phyloP scores from a whole-genome alignment of 2,888 invertebrate genomes.

The Branchinecta sandiegonensis region DNA sequence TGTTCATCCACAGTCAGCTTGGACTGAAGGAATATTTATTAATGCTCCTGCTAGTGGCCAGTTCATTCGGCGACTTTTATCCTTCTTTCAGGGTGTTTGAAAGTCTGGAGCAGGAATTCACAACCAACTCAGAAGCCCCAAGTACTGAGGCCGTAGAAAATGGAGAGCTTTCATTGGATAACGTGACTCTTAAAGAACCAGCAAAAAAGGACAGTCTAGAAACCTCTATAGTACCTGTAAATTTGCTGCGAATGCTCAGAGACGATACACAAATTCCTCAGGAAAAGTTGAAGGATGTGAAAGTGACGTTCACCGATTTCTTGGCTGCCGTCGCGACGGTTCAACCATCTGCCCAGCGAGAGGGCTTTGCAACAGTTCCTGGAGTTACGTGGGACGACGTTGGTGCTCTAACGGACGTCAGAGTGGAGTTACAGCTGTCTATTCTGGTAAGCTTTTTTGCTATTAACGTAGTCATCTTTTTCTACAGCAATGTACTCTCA shows the following conservation, averaged over 20 bases:
- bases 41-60: too few species aligned
- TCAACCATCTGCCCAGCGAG: slow-evolving; percentile 84
- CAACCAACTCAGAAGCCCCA: not conserved
- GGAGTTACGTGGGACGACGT: slow-evolving; percentile 95
- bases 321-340: slow-evolving; percentile 56
- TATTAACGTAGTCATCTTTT: too few species aligned
- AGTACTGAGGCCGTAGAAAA: not conserved
- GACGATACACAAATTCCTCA: slow-evolving; percentile 42
- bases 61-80: not conserved
- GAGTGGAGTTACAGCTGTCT: slow-evolving; percentile 75
- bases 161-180: not conserved
- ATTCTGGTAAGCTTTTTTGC: slow-evolving; percentile 47
- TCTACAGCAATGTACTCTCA: too few species aligned
- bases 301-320: slow-evolving; percentile 57
- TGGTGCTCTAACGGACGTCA: slow-evolving; percentile 72
- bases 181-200: not conserved
- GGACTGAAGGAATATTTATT: too few species aligned
- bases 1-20: too few species aligned
- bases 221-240: not conserved
- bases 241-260: slow-evolving; percentile 39
- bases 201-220: not conserved
- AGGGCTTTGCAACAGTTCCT: slow-evolving; percentile 94
- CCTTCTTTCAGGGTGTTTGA: slow-evolving; percentile 15
- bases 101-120: not conserved
- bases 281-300: slow-evolving; percentile 48